Evolutionary conservation across 2,797 vertebrate species (phyloP).

Genomic region (Microchirus variegatus): DNA sequence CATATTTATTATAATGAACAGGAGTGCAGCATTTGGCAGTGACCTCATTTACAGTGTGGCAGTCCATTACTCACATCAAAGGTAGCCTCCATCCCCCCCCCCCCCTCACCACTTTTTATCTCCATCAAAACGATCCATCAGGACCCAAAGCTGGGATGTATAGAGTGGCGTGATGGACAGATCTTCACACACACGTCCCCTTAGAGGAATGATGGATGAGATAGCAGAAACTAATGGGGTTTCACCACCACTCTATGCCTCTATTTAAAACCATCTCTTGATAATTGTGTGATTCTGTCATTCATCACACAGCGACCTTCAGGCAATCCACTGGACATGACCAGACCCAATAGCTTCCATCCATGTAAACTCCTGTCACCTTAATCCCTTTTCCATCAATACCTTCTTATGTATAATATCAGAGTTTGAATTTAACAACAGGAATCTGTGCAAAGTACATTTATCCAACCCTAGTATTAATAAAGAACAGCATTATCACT

Average conservation of each 20-base stretch:
- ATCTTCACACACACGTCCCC: slow-evolving; percentile 24
- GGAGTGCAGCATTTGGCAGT: slow-evolving; percentile 3
- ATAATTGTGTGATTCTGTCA: slow-evolving; percentile 52
- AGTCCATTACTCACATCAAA: slow-evolving; percentile 51
- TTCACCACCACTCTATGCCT: slow-evolving; percentile 25
- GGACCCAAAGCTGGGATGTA: slow-evolving; percentile 17
- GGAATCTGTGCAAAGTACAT: too few relatives aligned
- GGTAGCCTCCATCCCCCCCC: slow-evolving; percentile 27
- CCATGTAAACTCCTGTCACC: slow-evolving; percentile 20
- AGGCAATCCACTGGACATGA: slow-evolving; percentile 28
- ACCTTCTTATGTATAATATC: slow-evolving; percentile 1
- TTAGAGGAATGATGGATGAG: slow-evolving; percentile 51
- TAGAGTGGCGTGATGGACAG: slow-evolving; percentile 44
- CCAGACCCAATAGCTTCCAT: slow-evolving; percentile 12
- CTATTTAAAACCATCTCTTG: slow-evolving; percentile 53
- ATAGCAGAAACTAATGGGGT: slow-evolving; percentile 54
- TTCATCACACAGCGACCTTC: slow-evolving; percentile 56
- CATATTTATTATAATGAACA: slow-evolving; percentile 33
- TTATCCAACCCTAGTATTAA: too few relatives aligned
- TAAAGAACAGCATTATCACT: too few relatives aligned
- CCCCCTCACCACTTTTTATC: slow-evolving; percentile 8
- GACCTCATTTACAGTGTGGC: slow-evolving; percentile 51
- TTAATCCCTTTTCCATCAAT: not conserved
- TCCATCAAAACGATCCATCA: not conserved
- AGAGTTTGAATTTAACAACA: too few relatives aligned